These are phyloP conservation scores for Leptoteleia sp. DNA, from an alignment of 1,140 invertebrate genomes.

Conservation along the genomic window DNA sequence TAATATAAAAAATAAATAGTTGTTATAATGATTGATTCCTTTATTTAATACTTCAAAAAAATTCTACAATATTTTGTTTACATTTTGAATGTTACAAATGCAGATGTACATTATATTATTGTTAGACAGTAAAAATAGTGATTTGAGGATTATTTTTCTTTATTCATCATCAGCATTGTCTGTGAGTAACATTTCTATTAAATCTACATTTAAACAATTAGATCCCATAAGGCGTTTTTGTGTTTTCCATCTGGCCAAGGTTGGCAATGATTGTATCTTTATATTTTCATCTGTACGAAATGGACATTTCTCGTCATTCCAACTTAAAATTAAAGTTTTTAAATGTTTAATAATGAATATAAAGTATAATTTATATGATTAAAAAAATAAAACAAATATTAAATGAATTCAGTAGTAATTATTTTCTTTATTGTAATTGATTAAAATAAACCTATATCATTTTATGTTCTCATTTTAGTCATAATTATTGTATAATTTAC, in stretches of 20 bases:
- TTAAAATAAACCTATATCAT: no score
- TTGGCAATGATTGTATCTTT: conserved; percentile 87
- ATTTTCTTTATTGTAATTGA: no score
- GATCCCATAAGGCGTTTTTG: conserved; percentile 87
- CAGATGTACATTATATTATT: not conserved
- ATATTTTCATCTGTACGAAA: conserved; percentile 86
- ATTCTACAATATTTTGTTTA: not conserved
- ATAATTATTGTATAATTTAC: no score
- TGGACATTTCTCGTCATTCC: conserved; percentile 88
- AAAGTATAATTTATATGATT: no score
- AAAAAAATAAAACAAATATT: no score
- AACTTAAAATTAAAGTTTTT: conserved; percentile 79
- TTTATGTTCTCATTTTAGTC: no score
- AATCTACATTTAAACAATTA: conserved; percentile 84
- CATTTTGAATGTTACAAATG: not conserved
- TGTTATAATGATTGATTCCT: no score
- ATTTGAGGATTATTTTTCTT: conserved; percentile 7
- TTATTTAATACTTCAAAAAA: not conserved
- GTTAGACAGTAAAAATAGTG: conserved; percentile 9
- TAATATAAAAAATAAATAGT: no score
- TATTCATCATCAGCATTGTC: conserved; percentile 81
- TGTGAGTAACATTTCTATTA: conserved; percentile 86
- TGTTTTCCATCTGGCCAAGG: conserved; percentile 86
- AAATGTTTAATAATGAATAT: no score
- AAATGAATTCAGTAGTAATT: no score